A percentile compares a stretch with the other conserved stretches of the same genome.
phyloP scores from a whole-genome alignment of 2,113 vertebrate genomes.

The Siniperca knerii region DNA sequence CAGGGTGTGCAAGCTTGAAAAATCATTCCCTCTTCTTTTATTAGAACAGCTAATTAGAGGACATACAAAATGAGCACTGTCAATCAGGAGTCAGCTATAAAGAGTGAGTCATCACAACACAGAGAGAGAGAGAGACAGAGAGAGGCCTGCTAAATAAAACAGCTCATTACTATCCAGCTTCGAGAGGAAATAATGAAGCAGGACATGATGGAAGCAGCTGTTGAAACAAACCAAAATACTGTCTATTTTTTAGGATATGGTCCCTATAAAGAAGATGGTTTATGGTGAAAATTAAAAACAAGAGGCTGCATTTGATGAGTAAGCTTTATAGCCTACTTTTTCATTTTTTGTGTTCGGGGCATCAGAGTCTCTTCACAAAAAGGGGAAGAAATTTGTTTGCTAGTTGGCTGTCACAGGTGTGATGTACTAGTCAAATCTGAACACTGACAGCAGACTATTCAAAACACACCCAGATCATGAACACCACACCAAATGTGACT shows the following conservation, averaged over 20 bases:
- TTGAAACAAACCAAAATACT: background rate
- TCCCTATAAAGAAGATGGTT: background rate
- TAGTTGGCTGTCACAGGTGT: background rate
- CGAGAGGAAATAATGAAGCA: background rate
- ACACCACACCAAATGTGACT: background rate
- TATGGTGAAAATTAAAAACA: background rate
- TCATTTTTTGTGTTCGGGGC: background rate
- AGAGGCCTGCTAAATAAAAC: background rate
- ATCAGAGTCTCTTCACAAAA: background rate
- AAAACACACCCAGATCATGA: background rate
- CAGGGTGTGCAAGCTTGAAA: slow-evolving; percentile 17
- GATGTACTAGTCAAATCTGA: background rate
- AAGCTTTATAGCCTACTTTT: background rate
- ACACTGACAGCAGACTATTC: background rate
- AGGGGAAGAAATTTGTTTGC: background rate
- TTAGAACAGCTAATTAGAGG: slow-evolving; percentile 29
- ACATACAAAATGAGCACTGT: slow-evolving; percentile 28
- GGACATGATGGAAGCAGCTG: background rate
- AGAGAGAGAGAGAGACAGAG: background rate
- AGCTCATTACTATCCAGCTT: background rate
- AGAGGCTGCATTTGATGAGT: background rate
- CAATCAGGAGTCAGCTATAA: slow-evolving; percentile 5
- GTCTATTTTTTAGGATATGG: background rate
- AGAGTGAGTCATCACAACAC: slow-evolving; percentile 23
- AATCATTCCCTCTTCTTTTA: slow-evolving; percentile 2